Conservation (phyloP, 2,888 invertebrate genomes). For the Punctoribates punctum region DNA sequence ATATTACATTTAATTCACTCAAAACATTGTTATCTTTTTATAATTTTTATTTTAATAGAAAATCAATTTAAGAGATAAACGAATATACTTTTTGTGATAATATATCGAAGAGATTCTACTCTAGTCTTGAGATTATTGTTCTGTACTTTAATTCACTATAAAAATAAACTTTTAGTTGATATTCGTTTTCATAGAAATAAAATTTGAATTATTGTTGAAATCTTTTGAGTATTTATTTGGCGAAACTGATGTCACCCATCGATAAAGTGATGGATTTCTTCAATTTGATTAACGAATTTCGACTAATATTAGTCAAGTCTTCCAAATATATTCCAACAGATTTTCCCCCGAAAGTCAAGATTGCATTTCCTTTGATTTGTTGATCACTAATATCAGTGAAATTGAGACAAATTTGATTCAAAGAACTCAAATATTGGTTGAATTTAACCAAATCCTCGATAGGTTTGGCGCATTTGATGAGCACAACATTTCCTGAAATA, state of each 20-base stretch:
- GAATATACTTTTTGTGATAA: no score
- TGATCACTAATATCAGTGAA: not conserved
- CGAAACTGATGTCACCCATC: constrained; percentile 27
- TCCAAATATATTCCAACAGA: constrained; percentile 17
- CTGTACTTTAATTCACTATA: not conserved
- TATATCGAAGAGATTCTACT: no score
- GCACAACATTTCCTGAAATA: not conserved
- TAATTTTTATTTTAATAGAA: no score
- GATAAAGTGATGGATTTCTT: constrained; percentile 17
- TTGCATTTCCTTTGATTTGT: not conserved
- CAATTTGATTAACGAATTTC: not conserved
- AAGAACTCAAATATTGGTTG: constrained; percentile 6
- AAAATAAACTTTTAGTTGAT: not conserved
- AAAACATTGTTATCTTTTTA: not conserved
- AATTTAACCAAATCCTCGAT: not conserved
- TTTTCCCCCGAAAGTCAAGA: not conserved
- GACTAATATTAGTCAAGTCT: not conserved
- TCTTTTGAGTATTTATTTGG: not conserved
- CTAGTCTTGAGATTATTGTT: not conserved
- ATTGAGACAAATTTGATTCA: not conserved
- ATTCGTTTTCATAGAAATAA: not conserved
- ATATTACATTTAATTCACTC: not conserved
- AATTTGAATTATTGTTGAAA: not conserved
- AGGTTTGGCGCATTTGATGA: not conserved
- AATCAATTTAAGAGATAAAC: no score